Evolutionary conservation across 2,888 invertebrate genomes (phyloP), one percentile per base, ranked within the genome.

Genomic region (Habroteleia sp.): DNA sequence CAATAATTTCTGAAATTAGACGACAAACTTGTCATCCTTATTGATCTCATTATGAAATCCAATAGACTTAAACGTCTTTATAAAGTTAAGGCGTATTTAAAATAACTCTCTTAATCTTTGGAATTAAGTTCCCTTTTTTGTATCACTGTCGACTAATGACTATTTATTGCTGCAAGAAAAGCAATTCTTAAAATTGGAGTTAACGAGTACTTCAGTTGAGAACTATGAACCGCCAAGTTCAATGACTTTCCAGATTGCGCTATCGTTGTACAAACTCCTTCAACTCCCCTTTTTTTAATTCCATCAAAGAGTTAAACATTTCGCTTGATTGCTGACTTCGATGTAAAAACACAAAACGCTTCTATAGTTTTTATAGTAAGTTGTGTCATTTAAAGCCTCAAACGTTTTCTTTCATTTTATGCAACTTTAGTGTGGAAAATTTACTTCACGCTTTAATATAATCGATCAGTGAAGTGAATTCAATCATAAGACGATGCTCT

Each of bases 141-240:
- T 62, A 39, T 62, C 31, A 27, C 10, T 27, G 11, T 20, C 48
- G 66, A 35, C 48, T 74, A 74, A 74, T 68, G 62, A 62, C 54
- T 68, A 74, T 74, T 73, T 73, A 60, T 66, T 62, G 56, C 60
- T 56, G 33, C 46, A 56, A 68, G 66, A 46, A 74, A 68, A 54
- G 66, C 46, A 41, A 46, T 66, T 41, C 73, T 60, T 66, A 66
- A 66, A 66, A 73, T 66, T 52, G 48, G 17, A 66, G 46, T 68
- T 74, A 74, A 66, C 54, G 39, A 62, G 48, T 58, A 37, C 39
- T 74, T 60, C 27, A 50, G 10, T 10, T 5, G 27, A 29, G 56
- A 44, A 50, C 56, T 44, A 50, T 52, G 35, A 33, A 48, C 42
- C 39, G 13, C 54, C 46, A 69, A 60, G 69, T 58, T 69, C 60